phyloP scores from a whole-genome alignment of 2,888 invertebrate species.

The Eumacrocentrus americanus region DNA sequence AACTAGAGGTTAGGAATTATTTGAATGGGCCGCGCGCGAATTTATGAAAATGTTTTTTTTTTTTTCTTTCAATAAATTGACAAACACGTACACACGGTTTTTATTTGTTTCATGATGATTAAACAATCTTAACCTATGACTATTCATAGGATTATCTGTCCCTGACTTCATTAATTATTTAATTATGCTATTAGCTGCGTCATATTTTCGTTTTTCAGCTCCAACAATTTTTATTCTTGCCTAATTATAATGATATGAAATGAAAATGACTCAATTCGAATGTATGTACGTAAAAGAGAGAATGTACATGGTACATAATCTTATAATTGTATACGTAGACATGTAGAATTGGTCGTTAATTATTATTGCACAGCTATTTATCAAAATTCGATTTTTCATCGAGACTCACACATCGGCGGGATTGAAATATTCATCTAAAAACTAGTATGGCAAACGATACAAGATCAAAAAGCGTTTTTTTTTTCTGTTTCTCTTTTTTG shows the following conservation, averaged over 20 bases:
- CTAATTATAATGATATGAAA: conserved; percentile 10
- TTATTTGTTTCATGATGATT: not conserved
- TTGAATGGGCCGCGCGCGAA: not conserved
- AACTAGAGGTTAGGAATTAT: not conserved
- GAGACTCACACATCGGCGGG: not conserved
- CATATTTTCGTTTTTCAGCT: not conserved
- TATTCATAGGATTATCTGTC: not conserved
- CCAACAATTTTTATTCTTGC: not conserved
- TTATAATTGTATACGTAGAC: not conserved
- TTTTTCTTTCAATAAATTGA: not conserved
- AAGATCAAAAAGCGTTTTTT: not conserved
- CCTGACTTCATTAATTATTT: not conserved
- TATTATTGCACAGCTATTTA: not conserved
- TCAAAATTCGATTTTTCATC: not conserved
- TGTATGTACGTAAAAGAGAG: not conserved
- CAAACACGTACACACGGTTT: conserved; percentile 1
- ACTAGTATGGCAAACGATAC: conserved; percentile 25
- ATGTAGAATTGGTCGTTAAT: not conserved
- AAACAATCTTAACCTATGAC: conserved; percentile 7
- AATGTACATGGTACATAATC: conserved; percentile 11
- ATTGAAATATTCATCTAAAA: not conserved
- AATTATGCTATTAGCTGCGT: not conserved
- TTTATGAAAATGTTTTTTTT: not conserved
- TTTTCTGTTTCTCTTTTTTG: not conserved
- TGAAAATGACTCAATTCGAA: not conserved